phyloP scores from a whole-genome alignment of 2,113 vertebrate genomes.

The Brachyistius frenatus region DNA sequence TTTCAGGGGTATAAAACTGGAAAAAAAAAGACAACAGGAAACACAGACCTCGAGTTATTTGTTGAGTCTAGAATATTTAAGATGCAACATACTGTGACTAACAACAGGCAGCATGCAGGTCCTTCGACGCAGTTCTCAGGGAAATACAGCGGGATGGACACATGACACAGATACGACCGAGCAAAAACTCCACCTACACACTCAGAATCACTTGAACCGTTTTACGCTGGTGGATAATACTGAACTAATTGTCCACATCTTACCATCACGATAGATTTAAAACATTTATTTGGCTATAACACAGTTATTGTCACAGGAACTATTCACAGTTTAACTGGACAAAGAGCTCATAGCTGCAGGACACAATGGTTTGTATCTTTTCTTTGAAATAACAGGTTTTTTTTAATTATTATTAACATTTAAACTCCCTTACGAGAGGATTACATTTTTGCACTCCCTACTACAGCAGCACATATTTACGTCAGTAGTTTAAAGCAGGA shows the following conservation, averaged over 20 bases:
- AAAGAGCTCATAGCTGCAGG: slow-evolving; percentile 13
- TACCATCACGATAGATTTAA: background rate
- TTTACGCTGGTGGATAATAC: background rate
- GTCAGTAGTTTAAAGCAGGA: slow-evolving; percentile 19
- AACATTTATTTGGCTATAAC: slow-evolving; percentile 14
- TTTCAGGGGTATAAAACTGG: slow-evolving; percentile 26
- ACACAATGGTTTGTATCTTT: background rate
- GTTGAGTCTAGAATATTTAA: background rate
- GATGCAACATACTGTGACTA: slow-evolving; percentile 23
- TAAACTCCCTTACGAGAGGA: slow-evolving; percentile 9
- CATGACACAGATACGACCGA: slow-evolving; percentile 30
- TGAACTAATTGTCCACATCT: slow-evolving; percentile 4
- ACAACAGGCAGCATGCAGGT: slow-evolving; percentile 53
- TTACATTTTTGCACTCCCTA: slow-evolving; percentile 1
- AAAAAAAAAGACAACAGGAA: slow-evolving; percentile 6
- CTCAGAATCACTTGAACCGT: slow-evolving; percentile 1
- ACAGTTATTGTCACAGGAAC: slow-evolving; percentile 17
- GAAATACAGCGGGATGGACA: slow-evolving; percentile 20
- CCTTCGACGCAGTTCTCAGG: slow-evolving; percentile 5
- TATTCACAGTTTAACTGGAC: slow-evolving; percentile 34
- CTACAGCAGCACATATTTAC: slow-evolving; percentile 26
- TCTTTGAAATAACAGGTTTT: slow-evolving; percentile 21
- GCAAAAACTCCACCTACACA: slow-evolving; percentile 16
- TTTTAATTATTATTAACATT: slow-evolving; percentile 24
- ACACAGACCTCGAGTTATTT: slow-evolving; percentile 11